Evolutionary conservation across 2,888 invertebrate genomes (phyloP).

Genomic region (Salpingus planirostris): DNA sequence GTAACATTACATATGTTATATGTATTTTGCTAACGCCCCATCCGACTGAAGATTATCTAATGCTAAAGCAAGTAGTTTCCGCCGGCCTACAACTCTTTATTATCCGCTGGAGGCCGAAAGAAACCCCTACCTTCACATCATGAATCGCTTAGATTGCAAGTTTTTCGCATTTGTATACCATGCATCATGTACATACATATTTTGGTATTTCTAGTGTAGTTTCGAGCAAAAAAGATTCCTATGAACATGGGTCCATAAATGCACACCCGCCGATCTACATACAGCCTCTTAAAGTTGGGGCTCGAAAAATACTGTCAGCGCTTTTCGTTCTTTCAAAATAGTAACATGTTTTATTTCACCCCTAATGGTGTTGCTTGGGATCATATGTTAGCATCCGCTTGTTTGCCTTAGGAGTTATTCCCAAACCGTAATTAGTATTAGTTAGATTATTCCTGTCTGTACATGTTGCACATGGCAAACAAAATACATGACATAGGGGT

Average conservation of each 20-base stretch:
- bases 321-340: neutral
- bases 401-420: no score
- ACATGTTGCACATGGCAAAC: no score
- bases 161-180: constrained; percentile 3
- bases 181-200: constrained; percentile 5
- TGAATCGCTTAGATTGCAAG: constrained; percentile 1
- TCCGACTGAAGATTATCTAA: constrained; percentile 6
- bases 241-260: neutral
- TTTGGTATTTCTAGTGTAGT: neutral
- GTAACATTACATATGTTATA: neutral
- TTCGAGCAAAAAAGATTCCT: no score
- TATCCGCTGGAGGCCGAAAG: constrained; percentile 87
- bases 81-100: constrained; percentile 78
- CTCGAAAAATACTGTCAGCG: neutral
- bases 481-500: no score
- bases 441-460: no score
- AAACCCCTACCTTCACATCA: constrained; percentile 66
- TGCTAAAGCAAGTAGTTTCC: constrained; percentile 78
- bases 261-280: neutral
- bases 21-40: neutral
- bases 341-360: neutral
- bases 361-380: no score
- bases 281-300: neutral
- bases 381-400: no score
- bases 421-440: no score